Percentiles rank a stretch among this genome's conserved stretches.
phyloP scores from a whole-genome alignment of 2,113 vertebrate species.

The Ariopsis seemanni region DNA sequence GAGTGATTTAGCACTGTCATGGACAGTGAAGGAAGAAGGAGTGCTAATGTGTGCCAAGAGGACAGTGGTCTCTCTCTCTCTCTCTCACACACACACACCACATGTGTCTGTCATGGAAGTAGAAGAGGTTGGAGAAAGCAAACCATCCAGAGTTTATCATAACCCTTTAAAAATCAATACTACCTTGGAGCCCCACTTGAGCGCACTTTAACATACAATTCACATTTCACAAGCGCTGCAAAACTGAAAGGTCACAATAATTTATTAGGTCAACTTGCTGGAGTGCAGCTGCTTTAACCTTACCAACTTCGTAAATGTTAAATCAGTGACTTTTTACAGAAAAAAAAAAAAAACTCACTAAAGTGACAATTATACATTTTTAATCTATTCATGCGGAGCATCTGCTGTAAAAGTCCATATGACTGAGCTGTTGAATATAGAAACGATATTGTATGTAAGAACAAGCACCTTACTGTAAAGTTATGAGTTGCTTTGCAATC shows the following conservation, averaged over 20 bases:
- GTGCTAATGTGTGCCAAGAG: slow-evolving; percentile 9
- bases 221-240: not conserved
- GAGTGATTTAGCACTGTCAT: slow-evolving; percentile 12
- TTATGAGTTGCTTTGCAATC: not conserved
- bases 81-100: not conserved
- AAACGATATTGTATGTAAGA: not conserved
- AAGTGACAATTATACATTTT: not conserved
- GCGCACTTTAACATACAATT: not conserved
- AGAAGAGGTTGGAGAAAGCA: not conserved
- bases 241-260: not conserved
- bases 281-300: not conserved
- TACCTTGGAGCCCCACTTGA: not conserved
- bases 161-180: not conserved
- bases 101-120: not conserved
- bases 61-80: not conserved
- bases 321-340: not conserved
- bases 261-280: not conserved
- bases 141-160: not conserved
- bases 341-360: not conserved
- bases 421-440: not conserved
- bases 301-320: not conserved
- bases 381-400: not conserved
- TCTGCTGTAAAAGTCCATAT: not conserved
- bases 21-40: slow-evolving; percentile 7
- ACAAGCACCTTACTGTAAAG: not conserved